Conservation (phyloP, 2,797 vertebrate species). For the Gastrophryne carolinensis region DNA sequence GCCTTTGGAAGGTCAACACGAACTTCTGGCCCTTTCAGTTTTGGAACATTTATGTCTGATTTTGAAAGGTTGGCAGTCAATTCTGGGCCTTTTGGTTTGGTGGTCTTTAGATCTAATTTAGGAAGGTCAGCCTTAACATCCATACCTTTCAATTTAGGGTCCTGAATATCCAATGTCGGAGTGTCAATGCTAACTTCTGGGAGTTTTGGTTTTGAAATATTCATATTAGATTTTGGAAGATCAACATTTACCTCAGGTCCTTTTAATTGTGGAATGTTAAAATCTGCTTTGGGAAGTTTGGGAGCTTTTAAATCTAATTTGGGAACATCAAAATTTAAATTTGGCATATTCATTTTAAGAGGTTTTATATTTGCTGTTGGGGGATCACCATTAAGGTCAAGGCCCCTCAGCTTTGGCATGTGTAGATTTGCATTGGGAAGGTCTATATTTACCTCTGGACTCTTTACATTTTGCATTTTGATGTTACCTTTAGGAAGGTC, state of each 20-base stretch:
- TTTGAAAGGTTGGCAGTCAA: conserved; percentile 17
- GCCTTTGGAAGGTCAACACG: conserved; percentile 6
- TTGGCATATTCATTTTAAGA: conserved; percentile 15
- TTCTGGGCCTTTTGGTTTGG: conserved; percentile 17
- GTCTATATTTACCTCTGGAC: conserved; percentile 9
- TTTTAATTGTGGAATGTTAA: conserved; percentile 6
- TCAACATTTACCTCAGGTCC: not conserved
- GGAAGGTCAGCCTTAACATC: conserved; percentile 20
- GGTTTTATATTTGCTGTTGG: conserved; percentile 2
- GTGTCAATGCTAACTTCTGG: conserved; percentile 5
- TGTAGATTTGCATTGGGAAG: conserved; percentile 19
- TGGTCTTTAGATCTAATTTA: conserved; percentile 13
- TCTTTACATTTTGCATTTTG: conserved; percentile 16
- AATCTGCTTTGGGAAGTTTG: not conserved
- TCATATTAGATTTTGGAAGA: not conserved
- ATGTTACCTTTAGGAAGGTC: conserved; percentile 12
- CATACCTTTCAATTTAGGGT: conserved; percentile 24
- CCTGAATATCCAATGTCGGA: not conserved
- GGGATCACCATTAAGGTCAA: not conserved
- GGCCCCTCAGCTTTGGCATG: conserved; percentile 18
- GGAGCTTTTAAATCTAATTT: conserved; percentile 13
- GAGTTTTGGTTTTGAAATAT: conserved; percentile 3
- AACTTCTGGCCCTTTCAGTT: not conserved
- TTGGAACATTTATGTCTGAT: conserved; percentile 11
- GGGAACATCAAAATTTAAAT: conserved; percentile 1